Evolutionary conservation across 2,113 vertebrate species (phyloP).

Genomic region (Pterocles gutturalis): DNA sequence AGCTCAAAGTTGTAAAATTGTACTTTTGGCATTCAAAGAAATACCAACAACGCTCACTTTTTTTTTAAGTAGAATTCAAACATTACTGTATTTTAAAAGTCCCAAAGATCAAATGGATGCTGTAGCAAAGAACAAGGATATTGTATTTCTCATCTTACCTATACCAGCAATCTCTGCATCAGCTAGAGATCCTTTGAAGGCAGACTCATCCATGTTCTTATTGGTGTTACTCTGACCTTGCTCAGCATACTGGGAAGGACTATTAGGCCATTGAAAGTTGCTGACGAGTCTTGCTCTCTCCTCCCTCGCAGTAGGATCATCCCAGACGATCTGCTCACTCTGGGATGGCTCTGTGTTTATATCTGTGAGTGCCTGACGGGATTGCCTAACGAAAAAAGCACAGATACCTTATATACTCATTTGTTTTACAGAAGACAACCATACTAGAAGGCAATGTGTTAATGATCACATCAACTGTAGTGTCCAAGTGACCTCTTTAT

Average conservation of each 20-base stretch:
- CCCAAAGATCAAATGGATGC: not conserved
- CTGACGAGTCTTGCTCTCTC: slow-evolving; percentile 94
- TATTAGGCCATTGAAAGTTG: slow-evolving; percentile 93
- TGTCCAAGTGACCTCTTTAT: not conserved
- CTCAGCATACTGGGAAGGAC: slow-evolving; percentile 89
- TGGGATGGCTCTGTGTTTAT: slow-evolving; percentile 94
- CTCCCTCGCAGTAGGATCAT: slow-evolving; percentile 94
- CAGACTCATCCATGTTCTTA: slow-evolving; percentile 59
- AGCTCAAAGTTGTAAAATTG: not conserved
- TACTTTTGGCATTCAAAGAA: not conserved
- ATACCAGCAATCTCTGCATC: slow-evolving; percentile 85
- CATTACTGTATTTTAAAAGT: not conserved
- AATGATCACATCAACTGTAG: not conserved
- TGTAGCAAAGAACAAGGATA: not conserved
- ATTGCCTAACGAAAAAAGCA: slow-evolving; percentile 78
- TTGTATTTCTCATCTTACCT: slow-evolving; percentile 74
- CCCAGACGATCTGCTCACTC: slow-evolving; percentile 97
- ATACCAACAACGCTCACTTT: not conserved
- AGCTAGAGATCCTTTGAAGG: slow-evolving; percentile 76
- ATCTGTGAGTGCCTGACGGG: slow-evolving; percentile 83
- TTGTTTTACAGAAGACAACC: not conserved
- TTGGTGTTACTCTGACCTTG: slow-evolving; percentile 44
- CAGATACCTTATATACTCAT: not conserved
- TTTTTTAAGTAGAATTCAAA: not conserved
- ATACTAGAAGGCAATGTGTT: not conserved